phyloP scores from a whole-genome alignment of 2,888 invertebrate species.

The Papilio protenor region DNA sequence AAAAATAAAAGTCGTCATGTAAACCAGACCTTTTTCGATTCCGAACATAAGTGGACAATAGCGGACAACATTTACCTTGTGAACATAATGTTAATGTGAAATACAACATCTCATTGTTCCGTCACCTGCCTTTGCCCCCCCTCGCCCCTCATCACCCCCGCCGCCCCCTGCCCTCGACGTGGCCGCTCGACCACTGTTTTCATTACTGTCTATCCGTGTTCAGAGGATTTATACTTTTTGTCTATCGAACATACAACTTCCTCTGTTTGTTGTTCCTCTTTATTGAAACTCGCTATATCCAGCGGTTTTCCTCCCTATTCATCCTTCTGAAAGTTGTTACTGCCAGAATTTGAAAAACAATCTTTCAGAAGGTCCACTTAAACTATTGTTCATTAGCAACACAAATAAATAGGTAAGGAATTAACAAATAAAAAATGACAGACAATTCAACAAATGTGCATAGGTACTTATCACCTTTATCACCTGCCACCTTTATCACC shows the following conservation, averaged over 20 bases:
- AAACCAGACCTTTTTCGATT: conserved; percentile 55
- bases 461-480: not conserved
- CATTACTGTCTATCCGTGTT: conserved; percentile 55
- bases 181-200: conserved; percentile 49
- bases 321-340: not conserved
- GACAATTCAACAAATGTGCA: not conserved
- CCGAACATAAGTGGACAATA: conserved; percentile 82
- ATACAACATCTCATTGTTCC: conserved; percentile 83
- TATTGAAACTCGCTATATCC: not conserved
- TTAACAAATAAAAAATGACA: not conserved
- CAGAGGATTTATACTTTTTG: conserved; percentile 51
- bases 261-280: conserved; percentile 30
- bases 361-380: not conserved
- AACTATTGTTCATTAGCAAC: not conserved
- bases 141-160: conserved; percentile 29
- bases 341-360: not conserved
- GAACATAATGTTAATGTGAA: conserved; percentile 84
- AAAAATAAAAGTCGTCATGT: conserved; percentile 54
- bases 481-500: conserved; percentile 5
- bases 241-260: conserved; percentile 30
- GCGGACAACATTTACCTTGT: conserved; percentile 78
- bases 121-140: conserved; percentile 63
- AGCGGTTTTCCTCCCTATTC: not conserved
- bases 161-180: conserved; percentile 41
- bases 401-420: not conserved